These are phyloP conservation scores for Atrina japonica DNA, from an alignment of 2,888 invertebrate species.

Conservation along the genomic window DNA sequence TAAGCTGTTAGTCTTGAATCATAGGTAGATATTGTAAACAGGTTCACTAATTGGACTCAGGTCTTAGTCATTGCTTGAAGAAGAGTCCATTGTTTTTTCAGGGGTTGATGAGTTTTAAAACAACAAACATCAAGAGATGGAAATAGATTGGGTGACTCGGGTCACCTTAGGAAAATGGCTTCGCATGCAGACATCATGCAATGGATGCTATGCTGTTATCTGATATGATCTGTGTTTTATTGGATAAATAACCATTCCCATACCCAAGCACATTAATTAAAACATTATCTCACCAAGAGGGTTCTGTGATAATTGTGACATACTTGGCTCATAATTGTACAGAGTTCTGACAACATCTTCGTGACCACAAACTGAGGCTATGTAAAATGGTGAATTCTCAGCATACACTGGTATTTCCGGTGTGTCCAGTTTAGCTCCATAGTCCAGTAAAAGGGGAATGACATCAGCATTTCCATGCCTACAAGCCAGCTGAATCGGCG, in stretches of 20 bases:
- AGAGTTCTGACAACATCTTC: constrained; percentile 46
- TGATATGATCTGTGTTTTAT: too few species aligned
- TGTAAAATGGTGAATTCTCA: constrained; percentile 60
- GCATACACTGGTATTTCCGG: constrained; percentile 46
- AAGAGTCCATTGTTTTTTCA: too few species aligned
- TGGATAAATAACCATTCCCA: background rate
- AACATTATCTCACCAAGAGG: constrained; percentile 41
- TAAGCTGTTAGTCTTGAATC: too few species aligned
- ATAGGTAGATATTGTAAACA: too few species aligned
- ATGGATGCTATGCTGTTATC: too few species aligned
- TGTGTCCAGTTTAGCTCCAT: constrained; percentile 43
- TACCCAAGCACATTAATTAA: constrained; percentile 18
- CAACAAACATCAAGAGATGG: too few species aligned
- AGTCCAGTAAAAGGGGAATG: constrained; percentile 42
- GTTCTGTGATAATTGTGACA: constrained; percentile 31
- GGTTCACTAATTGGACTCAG: too few species aligned
- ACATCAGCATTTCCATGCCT: constrained; percentile 39
- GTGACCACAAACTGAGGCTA: constrained; percentile 58
- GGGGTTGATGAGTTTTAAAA: too few species aligned
- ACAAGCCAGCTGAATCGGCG: constrained; percentile 50
- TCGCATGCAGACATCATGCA: too few species aligned
- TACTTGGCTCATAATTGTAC: constrained; percentile 52
- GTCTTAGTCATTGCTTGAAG: too few species aligned
- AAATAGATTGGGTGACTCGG: too few species aligned
- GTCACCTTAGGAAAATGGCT: too few species aligned